These are phyloP conservation scores for Physeter macrocephalus DNA, from an alignment of 2,113 vertebrate species.

Conservation along the genomic window DNA sequence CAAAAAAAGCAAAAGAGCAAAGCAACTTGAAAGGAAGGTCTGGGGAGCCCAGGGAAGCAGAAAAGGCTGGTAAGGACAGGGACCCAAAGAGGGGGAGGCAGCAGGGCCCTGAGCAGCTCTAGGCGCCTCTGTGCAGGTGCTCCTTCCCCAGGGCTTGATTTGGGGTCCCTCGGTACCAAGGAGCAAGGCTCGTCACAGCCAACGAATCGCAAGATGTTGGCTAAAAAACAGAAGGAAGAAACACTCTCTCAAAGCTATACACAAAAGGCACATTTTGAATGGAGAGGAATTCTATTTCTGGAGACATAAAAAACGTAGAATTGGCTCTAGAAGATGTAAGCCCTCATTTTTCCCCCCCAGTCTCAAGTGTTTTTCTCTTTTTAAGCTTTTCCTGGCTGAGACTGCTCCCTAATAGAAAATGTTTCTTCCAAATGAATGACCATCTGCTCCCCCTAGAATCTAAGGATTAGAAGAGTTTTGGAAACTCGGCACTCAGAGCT, in stretches of 20 bases:
- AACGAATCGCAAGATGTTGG: not conserved
- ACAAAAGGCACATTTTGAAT: not conserved
- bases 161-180: not conserved
- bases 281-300: not conserved
- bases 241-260: not conserved
- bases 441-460: not conserved
- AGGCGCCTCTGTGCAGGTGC: fast-evolving
- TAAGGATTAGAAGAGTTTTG: not conserved
- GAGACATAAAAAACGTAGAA: not conserved
- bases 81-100: not conserved
- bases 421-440: not conserved
- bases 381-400: not conserved
- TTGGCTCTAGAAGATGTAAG: not conserved
- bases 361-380: not conserved
- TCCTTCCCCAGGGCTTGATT: not conserved
- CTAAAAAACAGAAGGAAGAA: not conserved
- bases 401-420: not conserved
- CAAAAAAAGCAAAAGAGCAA: not conserved
- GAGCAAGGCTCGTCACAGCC: not conserved
- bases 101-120: not conserved
- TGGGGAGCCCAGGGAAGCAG: not conserved
- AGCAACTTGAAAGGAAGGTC: not conserved
- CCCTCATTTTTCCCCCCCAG: not conserved
- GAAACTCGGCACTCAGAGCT: not conserved
- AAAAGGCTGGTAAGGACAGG: not conserved